Evolutionary conservation across 2,113 vertebrate species (phyloP).

Genomic region (Ardeotis arabs): DNA sequence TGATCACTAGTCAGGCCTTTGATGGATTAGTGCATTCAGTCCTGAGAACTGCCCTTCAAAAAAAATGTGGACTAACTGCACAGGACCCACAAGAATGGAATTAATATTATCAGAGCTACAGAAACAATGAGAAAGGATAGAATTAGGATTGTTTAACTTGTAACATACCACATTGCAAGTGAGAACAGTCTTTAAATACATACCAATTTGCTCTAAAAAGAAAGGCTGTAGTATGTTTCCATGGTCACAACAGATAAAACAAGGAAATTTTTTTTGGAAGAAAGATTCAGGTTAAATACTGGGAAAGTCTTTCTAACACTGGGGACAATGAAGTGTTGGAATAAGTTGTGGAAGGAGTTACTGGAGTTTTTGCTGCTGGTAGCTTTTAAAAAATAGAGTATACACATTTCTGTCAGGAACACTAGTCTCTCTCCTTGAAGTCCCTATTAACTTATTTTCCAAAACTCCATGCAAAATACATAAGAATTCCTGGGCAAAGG

Average conservation of each 20-base stretch:
- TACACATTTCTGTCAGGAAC: background rate
- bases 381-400: background rate
- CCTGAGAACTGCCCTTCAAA: background rate
- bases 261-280: background rate
- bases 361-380: background rate
- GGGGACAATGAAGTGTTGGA: background rate
- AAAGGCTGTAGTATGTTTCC: background rate
- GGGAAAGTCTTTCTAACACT: background rate
- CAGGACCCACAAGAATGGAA: background rate
- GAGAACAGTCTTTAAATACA: background rate
- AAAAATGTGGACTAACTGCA: background rate
- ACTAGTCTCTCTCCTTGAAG: background rate
- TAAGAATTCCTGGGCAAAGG: background rate
- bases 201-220: background rate
- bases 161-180: background rate
- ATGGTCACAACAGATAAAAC: background rate
- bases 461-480: background rate
- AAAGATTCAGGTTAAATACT: background rate
- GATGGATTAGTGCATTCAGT: background rate
- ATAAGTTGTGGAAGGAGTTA: background rate
- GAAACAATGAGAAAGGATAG: background rate
- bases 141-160: background rate
- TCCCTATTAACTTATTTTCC: background rate
- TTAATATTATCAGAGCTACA: background rate
- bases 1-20: background rate